Evolutionary conservation across 2,113 vertebrate genomes (phyloP), one percentile per base, ranked within the genome.

Genomic region (Dunckerocampus dactyliophorus): DNA sequence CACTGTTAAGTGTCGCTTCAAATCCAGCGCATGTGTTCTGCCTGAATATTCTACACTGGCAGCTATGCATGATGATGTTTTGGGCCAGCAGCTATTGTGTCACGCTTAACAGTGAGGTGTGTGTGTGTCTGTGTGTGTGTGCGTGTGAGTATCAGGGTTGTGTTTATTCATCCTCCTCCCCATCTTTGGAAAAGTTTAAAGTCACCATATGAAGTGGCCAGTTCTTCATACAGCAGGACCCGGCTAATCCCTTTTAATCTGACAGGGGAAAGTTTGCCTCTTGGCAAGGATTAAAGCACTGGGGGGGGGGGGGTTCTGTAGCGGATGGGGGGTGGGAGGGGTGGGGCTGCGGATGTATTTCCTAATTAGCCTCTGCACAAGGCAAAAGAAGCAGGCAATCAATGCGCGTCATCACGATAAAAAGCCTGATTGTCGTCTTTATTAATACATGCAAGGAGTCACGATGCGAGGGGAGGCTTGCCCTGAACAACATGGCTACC

Each of bases 331-430:
- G 67, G 71, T 37, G 39, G 8, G 14, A 39, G 31, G 24, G 11
- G 28, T 8, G n/a, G 49, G 68, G 71, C 74, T 80, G 75, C 72
- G 67, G 82, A 72, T 82, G 72, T 67, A 77, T 79, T 86, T 75
- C 76, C 75, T 48, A 63, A 81, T 70, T 80, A 83, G 81, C 80
- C 82, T 81, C 76, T 65, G 56, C 62, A 66, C 69, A 69, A 59
- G 75, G 83, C 85, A 4, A 85, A 67, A 80, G 65, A 70, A 67
- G 78, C 82, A 88, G 82, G 89, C 90, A 90, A 88, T 93, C 89
- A 87, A 80, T 43, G 54, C 39, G 37, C 34, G 20, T 56, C 53
- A 56, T 19, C n/a, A 42, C 8, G 14, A 21, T 42, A 34, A 43
- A 20, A 56, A 56, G 8, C 37, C 37, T 56, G 34, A 56, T 42